Evolutionary conservation across 2,888 invertebrate species (phyloP), one percentile per base, ranked within the genome.

Genomic region (Saturnia pavonia): DNA sequence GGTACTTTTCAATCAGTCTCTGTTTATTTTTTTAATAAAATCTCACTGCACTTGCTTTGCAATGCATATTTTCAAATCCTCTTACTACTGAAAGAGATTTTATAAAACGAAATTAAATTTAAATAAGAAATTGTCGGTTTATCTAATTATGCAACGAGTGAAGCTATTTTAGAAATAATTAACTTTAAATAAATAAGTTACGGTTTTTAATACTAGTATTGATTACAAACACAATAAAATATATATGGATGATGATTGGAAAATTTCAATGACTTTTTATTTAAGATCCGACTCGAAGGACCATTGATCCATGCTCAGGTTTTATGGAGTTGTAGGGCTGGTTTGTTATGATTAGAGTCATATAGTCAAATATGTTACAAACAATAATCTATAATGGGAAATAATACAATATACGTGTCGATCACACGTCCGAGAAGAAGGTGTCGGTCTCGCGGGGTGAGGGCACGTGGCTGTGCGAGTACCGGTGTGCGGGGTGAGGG

Each of bases 21-120:
- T 65, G 40, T 65, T 65, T 65, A 65, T 65, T 65, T 65, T 65
- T 40, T 22, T 65, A 40, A 65, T 65, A 40, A 65, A 65, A 40
- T 65, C 65, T n/a, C 19, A 3, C n/a, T n/a, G 40, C 65, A 40
- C 16, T 40, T 40, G 40, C 40, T 65, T 65, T 19, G 65, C 19
- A 65, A 65, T 40, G 19, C 7, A 40, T 6, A 65, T 34, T 65
- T 65, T 1, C 19, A 27, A 12, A 3, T 54, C n/a, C 8, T n/a
- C 40, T 40, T 7, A 40, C 40, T 3, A 16, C n/a, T 19, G 40
- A 40, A 40, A 65, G n/a, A 65, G 34, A 65, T 40, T 65, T 40
- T 34, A 27, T 11, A 14, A 34, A 12, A 40, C n/a, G 8, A 65
- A 65, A 40, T 19, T 9, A 40, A 65, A 40, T 40, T 40, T 1